Evolutionary conservation across 1,140 invertebrate species (phyloP).

Genomic region (Macrocentrus cingulum): DNA sequence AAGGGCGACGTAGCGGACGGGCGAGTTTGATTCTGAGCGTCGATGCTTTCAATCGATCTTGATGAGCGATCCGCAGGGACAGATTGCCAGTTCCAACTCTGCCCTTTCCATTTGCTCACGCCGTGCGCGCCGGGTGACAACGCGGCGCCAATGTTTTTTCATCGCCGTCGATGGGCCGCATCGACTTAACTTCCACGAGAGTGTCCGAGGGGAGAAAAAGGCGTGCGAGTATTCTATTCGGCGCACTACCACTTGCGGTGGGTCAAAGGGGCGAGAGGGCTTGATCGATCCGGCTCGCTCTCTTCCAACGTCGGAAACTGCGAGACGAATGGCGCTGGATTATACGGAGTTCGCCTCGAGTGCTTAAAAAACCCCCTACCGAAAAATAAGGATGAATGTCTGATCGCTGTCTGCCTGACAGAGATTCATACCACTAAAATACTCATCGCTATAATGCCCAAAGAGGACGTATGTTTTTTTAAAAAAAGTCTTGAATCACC

Average conservation of each 20-base stretch:
- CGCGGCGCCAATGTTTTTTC: slow-evolving; percentile 22
- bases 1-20: too few relatives aligned
- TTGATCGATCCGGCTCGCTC: slow-evolving; percentile 24
- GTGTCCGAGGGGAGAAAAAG: neutral
- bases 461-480: neutral
- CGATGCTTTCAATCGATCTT: slow-evolving; percentile 26
- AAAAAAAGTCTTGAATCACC: neutral
- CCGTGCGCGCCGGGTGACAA: neutral
- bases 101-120: neutral
- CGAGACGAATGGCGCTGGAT: slow-evolving; percentile 27
- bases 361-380: slow-evolving; percentile 15
- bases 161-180: slow-evolving; percentile 10
- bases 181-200: neutral
- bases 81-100: slow-evolving; percentile 17
- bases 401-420: neutral
- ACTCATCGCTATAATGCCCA: neutral
- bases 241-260: slow-evolving; percentile 16
- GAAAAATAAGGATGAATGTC: neutral
- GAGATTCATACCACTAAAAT: slow-evolving; percentile 4
- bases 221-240: neutral
- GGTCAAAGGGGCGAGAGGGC: slow-evolving; percentile 24
- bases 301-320: slow-evolving; percentile 19
- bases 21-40: too few relatives aligned
- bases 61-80: slow-evolving; percentile 25
- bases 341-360: slow-evolving; percentile 26